Evolutionary conservation across 2,888 invertebrate genomes (phyloP).

Genomic region (Acrocyrtus sp.): DNA sequence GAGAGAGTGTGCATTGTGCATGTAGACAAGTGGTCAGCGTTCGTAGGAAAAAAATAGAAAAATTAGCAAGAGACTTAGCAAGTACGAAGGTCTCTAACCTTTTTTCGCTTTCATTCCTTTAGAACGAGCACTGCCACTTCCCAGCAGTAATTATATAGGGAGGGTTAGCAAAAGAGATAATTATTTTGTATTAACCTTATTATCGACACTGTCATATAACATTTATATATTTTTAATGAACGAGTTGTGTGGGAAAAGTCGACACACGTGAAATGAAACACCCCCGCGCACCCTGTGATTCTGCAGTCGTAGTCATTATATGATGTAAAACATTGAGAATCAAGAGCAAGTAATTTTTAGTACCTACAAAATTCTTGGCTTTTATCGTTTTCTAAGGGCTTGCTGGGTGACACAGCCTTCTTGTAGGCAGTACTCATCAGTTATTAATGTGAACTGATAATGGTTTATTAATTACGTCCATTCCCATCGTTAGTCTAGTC

Average conservation of each 20-base stretch:
- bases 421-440: neutral
- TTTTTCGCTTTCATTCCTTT: conserved; percentile 30
- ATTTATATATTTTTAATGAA: neutral
- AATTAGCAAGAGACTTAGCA: too few species aligned
- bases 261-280: neutral
- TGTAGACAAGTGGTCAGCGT: conserved; percentile 7
- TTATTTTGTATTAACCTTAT: conserved; percentile 36
- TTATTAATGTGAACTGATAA: neutral
- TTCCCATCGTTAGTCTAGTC: too few species aligned
- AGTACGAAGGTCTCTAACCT: conserved; percentile 28
- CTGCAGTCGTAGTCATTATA: neutral
- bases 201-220: neutral
- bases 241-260: neutral
- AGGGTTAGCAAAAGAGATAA: conserved; percentile 1
- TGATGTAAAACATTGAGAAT: neutral
- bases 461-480: neutral
- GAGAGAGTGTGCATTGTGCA: too few species aligned
- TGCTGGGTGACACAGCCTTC: neutral
- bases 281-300: too few species aligned
- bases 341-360: neutral
- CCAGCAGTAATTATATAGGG: conserved; percentile 24
- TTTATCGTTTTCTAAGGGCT: too few species aligned
- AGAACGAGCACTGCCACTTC: conserved; percentile 20
- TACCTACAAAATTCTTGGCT: neutral
- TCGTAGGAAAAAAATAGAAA: neutral